Evolutionary conservation across 2,888 invertebrate species (phyloP).

Genomic region (Crematogaster levior): DNA sequence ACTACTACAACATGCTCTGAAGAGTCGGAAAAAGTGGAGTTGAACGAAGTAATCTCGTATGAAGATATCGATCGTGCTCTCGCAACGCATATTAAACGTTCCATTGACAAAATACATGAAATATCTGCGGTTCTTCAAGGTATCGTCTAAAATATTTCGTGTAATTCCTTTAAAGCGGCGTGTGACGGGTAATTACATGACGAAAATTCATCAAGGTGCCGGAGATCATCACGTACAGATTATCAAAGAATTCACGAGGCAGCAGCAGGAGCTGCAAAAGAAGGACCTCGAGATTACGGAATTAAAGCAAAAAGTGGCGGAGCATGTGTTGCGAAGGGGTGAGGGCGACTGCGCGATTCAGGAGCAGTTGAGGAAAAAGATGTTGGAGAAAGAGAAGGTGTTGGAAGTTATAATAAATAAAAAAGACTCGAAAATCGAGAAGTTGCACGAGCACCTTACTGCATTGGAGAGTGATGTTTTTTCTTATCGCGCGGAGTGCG

Average conservation of each 20-base stretch:
- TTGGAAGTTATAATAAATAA: conserved; percentile 35
- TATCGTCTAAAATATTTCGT: conserved; percentile 46
- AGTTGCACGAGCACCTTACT: conserved; percentile 36
- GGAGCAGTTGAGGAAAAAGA: conserved; percentile 21
- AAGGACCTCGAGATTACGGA: conserved; percentile 69
- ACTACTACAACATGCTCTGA: conserved; percentile 34
- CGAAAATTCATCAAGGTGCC: conserved; percentile 64
- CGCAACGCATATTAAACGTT: conserved; percentile 67
- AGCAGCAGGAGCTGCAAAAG: conserved; percentile 68
- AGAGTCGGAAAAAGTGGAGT: conserved; percentile 43
- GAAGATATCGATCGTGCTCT: conserved; percentile 72
- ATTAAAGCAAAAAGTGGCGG: conserved; percentile 62
- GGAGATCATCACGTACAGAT: conserved; percentile 68
- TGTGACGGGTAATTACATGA: not conserved
- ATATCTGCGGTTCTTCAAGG: conserved; percentile 72
- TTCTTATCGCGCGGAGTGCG: conserved; percentile 33
- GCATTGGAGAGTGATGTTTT: conserved; percentile 31
- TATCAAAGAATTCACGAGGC: conserved; percentile 67
- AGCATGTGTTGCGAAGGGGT: conserved; percentile 56
- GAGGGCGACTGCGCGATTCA: conserved; percentile 61
- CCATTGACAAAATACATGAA: conserved; percentile 67
- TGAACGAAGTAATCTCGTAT: conserved; percentile 43
- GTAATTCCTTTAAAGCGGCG: not conserved
- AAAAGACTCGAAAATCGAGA: conserved; percentile 45
- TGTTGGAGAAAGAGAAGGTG: conserved; percentile 47